Evolutionary conservation across 1,140 invertebrate genomes (phyloP), one percentile per base, ranked within the genome.

Genomic region (Drosophila lacertosa): DNA sequence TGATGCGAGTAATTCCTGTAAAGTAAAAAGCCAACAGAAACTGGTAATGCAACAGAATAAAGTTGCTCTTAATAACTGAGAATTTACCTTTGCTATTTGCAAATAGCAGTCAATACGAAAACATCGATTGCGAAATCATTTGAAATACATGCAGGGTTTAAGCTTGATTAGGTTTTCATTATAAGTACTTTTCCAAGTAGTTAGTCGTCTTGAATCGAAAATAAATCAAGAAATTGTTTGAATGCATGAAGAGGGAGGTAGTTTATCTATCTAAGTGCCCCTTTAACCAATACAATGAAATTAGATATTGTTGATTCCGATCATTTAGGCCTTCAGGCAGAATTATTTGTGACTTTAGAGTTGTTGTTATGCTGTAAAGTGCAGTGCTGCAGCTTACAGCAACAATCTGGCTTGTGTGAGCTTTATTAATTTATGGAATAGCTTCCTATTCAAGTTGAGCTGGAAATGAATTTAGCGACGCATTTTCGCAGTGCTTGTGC

Each of bases 1-100:
- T 65, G 54, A 67, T 45, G 63, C 54, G 54, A 39, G 45, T 74
- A 79, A 74, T 59, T 77, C 29, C 39, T 29, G 42, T 51, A 68
- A 79, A 74, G 37, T 44, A 51, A 6, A 47, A 15, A 13, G 7
- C 13, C 22, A 29, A 4, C n/a, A 1, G 11, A 11, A n/a, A 13
- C 4, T 35, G 33, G 11, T 0, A 29, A 29, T 29, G 5, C 6
- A 29, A 7, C 26, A 7, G 26, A 5, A 29, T 29, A 29, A 29
- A n/a, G n/a, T n/a, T n/a, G 26, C 26, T 6, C 20, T 22, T 18
- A n/a, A 44, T n/a, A 22, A n/a, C 6, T 7, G 18, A 2, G 1
- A 22, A n/a, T n/a, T 22, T 22, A 5, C 20, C 11, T 13, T 44
- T 22, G 42, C 13, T 4, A n/a, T 35, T 44, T 44, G 10, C 10